phyloP scores from a whole-genome alignment of 1,140 invertebrate species.

The Drosophila rhopaloa region DNA sequence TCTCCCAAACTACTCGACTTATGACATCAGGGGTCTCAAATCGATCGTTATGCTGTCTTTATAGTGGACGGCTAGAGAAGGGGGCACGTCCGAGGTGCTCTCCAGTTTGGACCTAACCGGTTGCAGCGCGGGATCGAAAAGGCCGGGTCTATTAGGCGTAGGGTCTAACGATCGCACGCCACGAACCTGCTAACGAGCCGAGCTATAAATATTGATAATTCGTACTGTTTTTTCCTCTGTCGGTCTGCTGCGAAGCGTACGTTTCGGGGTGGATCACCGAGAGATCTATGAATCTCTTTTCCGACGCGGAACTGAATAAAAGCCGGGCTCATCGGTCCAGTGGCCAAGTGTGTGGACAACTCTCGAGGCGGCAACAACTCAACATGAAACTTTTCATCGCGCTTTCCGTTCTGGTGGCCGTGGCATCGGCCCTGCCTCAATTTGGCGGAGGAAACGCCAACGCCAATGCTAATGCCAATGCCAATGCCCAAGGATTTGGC shows the following conservation, averaged over 20 bases:
- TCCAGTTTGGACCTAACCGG: slow-evolving; percentile 28
- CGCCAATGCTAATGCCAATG: slow-evolving; percentile 39
- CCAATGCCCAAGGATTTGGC: slow-evolving; percentile 25
- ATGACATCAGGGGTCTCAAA: slow-evolving; percentile 25
- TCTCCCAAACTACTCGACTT: slow-evolving; percentile 1
- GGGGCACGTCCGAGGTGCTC: slow-evolving; percentile 24
- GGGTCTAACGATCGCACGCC: slow-evolving; percentile 20
- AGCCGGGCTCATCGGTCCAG: slow-evolving; percentile 9
- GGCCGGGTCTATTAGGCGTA: slow-evolving; percentile 3
- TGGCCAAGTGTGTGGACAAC: slow-evolving; percentile 35
- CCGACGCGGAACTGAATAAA: slow-evolving; percentile 41
- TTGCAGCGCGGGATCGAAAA: slow-evolving; percentile 24
- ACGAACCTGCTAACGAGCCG: slow-evolving; percentile 42
- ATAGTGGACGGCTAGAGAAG: not conserved
- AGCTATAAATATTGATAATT: slow-evolving; percentile 38
- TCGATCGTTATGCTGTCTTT: slow-evolving; percentile 9
- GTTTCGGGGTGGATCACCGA: slow-evolving; percentile 26
- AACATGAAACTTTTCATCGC: slow-evolving; percentile 61
- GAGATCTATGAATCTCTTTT: slow-evolving; percentile 4
- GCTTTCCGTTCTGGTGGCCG: slow-evolving; percentile 43
- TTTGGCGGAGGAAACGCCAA: slow-evolving; percentile 30
- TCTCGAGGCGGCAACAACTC: slow-evolving; percentile 35
- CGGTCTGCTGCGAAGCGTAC: not conserved
- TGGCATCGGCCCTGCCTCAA: slow-evolving; percentile 48
- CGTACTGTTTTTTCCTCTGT: slow-evolving; percentile 10